Evolutionary conservation across 2,797 vertebrate species (phyloP).

Genomic region (Lepus oiostolus): DNA sequence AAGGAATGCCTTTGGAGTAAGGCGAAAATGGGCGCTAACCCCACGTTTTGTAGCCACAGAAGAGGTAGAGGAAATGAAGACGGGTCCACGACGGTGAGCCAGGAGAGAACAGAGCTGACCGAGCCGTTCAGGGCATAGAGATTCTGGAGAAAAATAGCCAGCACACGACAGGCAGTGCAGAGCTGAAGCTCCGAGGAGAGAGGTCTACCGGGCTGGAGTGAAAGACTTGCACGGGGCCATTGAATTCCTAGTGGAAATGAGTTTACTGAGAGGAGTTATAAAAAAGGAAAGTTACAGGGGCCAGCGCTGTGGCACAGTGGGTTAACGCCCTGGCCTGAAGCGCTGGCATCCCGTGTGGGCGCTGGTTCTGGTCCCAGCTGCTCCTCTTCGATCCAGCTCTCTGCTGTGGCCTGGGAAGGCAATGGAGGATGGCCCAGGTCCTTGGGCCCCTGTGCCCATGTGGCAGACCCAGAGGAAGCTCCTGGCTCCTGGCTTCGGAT

Average conservation of each 20-base stretch:
- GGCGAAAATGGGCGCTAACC: background rate
- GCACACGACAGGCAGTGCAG: background rate
- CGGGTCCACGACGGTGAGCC: background rate
- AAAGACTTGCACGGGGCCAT: background rate
- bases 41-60: background rate
- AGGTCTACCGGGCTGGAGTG: background rate
- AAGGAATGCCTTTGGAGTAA: background rate
- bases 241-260: background rate
- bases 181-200: background rate
- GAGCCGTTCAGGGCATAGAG: background rate
- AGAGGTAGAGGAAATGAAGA: background rate
- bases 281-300: background rate
- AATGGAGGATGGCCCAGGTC: no score
- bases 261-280: slow-evolving; percentile 44
- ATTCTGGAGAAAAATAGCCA: background rate
- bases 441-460: no score
- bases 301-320: background rate
- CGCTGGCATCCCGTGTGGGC: no score
- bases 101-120: background rate
- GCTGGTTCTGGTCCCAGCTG: no score
- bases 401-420: no score
- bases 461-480: no score
- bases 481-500: no score
- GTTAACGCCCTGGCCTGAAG: no score
- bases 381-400: no score